Conservation (phyloP, 2,113 vertebrate species). For the Cochlearius cochlearius region DNA sequence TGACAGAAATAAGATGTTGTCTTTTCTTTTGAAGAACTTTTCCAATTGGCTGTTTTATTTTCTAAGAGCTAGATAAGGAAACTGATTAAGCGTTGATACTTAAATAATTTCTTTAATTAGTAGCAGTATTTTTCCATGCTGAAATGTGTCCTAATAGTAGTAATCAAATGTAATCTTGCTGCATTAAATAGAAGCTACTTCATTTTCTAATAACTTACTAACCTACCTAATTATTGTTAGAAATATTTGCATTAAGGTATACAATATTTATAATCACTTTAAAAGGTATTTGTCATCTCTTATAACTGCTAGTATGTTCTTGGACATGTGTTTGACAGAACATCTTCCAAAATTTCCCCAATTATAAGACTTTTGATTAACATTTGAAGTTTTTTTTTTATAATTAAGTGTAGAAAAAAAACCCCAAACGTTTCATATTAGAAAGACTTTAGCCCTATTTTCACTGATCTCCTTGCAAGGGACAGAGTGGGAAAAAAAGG, state of each 20-base stretch:
- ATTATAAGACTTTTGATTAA: neutral
- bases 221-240: neutral
- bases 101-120: neutral
- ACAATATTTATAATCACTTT: neutral
- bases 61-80: neutral
- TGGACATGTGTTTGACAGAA: neutral
- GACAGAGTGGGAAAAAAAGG: neutral
- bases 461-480: neutral
- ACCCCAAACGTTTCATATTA: fast-evolving
- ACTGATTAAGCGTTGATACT: neutral
- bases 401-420: neutral
- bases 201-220: neutral
- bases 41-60: neutral
- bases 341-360: neutral
- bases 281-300: neutral
- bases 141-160: neutral
- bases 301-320: neutral
- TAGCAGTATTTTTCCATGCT: neutral
- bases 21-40: neutral
- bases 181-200: neutral
- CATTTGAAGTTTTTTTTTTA: neutral
- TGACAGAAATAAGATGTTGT: neutral
- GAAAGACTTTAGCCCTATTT: neutral
- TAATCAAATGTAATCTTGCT: neutral
- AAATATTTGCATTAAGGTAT: neutral